Conservation (phyloP, 1,140 invertebrate species). For the Diuraphis noxia region DNA sequence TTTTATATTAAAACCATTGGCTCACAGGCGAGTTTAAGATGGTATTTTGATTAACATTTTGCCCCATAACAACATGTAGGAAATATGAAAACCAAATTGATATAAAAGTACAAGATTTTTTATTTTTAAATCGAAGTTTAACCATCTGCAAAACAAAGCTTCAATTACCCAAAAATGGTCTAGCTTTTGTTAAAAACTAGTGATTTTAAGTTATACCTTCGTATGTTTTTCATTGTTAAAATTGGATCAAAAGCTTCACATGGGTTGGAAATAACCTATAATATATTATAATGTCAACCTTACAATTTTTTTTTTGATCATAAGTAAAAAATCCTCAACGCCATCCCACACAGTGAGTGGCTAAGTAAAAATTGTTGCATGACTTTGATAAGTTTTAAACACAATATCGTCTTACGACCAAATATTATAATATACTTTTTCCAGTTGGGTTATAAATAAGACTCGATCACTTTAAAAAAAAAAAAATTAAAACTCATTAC, state of each 20-base stretch:
- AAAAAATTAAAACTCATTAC: too few species aligned
- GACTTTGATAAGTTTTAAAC: background rate
- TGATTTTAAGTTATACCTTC: background rate
- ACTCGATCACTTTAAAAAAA: too few species aligned
- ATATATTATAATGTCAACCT: background rate
- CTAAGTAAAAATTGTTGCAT: too few species aligned
- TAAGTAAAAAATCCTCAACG: too few species aligned
- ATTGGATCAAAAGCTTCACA: background rate
- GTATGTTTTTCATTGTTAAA: background rate
- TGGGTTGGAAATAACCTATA: background rate
- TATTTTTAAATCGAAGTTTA: background rate
- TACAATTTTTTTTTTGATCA: background rate
- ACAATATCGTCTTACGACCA: background rate
- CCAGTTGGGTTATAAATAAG: too few species aligned
- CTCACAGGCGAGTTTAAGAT: background rate
- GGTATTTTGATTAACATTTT: background rate
- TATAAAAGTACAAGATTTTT: background rate
- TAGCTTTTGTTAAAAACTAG: background rate
- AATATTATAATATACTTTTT: background rate
- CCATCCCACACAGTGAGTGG: too few species aligned
- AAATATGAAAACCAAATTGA: background rate
- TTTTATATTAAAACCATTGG: background rate
- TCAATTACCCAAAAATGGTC: background rate
- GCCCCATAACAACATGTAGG: background rate
- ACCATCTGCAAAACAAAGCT: background rate